Conservation (phyloP, 2,888 invertebrate genomes). For the Desoria tigrina region DNA sequence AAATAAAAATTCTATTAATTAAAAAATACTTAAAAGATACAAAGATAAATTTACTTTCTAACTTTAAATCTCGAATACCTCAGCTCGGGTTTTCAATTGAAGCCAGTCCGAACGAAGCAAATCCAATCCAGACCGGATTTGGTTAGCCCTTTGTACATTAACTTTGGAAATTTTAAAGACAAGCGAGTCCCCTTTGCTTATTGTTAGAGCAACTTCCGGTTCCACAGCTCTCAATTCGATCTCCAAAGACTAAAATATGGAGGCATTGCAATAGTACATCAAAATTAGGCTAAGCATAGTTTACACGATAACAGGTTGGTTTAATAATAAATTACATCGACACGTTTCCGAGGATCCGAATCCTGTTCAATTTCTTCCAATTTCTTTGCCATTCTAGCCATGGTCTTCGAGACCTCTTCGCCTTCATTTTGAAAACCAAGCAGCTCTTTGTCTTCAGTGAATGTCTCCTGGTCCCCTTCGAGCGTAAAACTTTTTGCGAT, state of each 20-base stretch:
- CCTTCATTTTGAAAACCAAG: constrained; percentile 59
- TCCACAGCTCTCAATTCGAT: constrained; percentile 67
- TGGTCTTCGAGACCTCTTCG: constrained; percentile 62
- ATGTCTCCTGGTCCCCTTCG: constrained; percentile 18
- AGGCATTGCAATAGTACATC: too few species aligned
- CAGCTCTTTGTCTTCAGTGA: constrained; percentile 57
- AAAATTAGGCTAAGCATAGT: neutral
- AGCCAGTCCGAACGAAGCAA: constrained; percentile 67
- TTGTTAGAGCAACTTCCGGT: constrained; percentile 74
- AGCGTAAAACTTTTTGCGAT: constrained; percentile 29
- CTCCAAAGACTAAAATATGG: constrained; percentile 67
- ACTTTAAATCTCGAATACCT: constrained; percentile 55
- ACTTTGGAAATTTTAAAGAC: constrained; percentile 60
- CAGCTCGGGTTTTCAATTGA: constrained; percentile 66
- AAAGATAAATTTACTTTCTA: neutral
- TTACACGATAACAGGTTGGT: neutral
- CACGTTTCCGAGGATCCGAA: constrained; percentile 65
- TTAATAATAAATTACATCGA: constrained; percentile 60
- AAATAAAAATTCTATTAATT: constrained; percentile 9
- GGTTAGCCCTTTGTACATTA: constrained; percentile 43
- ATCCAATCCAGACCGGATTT: constrained; percentile 56
- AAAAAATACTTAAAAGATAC: neutral
- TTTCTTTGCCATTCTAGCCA: constrained; percentile 65
- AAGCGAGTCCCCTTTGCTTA: constrained; percentile 75
- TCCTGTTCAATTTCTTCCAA: constrained; percentile 64